Conservation (phyloP, 92 coral and sea anemone species). For the Virgularia gustaviana region DNA sequence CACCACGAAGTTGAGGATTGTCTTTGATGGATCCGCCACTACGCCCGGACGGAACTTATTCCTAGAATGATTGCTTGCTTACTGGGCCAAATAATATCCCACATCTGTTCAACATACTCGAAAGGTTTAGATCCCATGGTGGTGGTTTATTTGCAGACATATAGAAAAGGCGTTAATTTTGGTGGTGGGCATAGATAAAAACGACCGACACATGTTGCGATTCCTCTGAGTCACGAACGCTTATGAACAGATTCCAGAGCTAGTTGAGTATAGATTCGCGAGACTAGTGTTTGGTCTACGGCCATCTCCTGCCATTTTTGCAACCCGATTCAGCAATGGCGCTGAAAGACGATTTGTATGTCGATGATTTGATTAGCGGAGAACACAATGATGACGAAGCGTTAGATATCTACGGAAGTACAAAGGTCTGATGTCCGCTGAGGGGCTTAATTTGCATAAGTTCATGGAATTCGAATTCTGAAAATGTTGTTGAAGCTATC, state of each 20-base stretch:
- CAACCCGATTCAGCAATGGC: slow-evolving; percentile 25
- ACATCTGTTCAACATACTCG: slow-evolving; percentile 35
- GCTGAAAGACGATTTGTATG: slow-evolving; percentile 28
- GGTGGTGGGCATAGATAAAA: slow-evolving; percentile 33
- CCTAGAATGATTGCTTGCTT: slow-evolving; percentile 13
- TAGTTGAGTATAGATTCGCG: slow-evolving; percentile 32
- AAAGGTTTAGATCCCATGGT: slow-evolving; percentile 19
- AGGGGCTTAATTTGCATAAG: slow-evolving; percentile 27
- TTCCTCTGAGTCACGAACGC: slow-evolving; percentile 28
- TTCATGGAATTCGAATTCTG: slow-evolving; percentile 34
- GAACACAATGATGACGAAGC: slow-evolving; percentile 22
- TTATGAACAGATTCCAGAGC: slow-evolving; percentile 23
- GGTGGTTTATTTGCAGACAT: slow-evolving; percentile 33
- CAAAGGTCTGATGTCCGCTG: slow-evolving; percentile 20
- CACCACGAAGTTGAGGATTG: too few species aligned
- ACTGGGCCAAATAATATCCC: slow-evolving; percentile 49
- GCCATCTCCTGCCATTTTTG: slow-evolving; percentile 38
- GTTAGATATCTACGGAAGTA: slow-evolving; percentile 3
- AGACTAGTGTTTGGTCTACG: slow-evolving; percentile 35
- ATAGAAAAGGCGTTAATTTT: slow-evolving; percentile 29
- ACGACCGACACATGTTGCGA: slow-evolving; percentile 22
- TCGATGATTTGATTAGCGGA: slow-evolving; percentile 31
- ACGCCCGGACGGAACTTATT: neutral
- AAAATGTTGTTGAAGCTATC: neutral
- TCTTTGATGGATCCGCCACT: too few species aligned